Conservation (phyloP, 2,888 invertebrate species). For the Caenorhabditis drosophilae region DNA sequence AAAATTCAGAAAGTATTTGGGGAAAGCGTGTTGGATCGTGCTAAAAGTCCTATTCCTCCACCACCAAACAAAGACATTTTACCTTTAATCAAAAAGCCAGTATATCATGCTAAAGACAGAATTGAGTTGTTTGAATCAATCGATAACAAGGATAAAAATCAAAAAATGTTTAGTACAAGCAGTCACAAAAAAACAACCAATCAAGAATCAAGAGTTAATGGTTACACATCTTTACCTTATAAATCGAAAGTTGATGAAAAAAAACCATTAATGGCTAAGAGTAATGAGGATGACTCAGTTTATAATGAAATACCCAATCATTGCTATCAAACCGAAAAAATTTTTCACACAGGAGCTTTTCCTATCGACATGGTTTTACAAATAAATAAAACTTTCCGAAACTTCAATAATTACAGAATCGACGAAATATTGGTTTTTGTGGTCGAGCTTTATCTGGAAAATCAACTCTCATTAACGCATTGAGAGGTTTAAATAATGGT, state of each 20-base stretch:
- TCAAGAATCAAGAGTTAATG: background rate
- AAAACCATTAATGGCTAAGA: too few species aligned
- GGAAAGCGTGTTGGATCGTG: constrained; percentile 17
- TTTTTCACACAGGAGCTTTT: constrained; percentile 43
- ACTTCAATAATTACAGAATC: constrained; percentile 30
- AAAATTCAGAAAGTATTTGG: constrained; percentile 32
- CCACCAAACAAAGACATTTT: constrained; percentile 28
- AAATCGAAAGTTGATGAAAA: too few species aligned
- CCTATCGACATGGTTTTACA: constrained; percentile 46
- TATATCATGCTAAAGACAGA: constrained; percentile 47
- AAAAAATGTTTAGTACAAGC: background rate
- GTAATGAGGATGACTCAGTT: constrained; percentile 40
- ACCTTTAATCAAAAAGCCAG: constrained; percentile 43
- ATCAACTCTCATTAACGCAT: constrained; percentile 49
- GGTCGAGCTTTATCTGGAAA: constrained; percentile 51
- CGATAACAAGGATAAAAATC: constrained; percentile 32
- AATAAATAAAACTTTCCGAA: background rate
- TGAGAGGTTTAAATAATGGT: constrained; percentile 44
- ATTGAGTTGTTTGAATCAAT: constrained; percentile 44
- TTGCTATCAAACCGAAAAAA: constrained; percentile 41
- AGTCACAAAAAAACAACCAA: background rate
- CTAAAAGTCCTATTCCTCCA: constrained; percentile 26
- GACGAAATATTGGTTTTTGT: constrained; percentile 49
- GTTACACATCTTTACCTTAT: too few species aligned
- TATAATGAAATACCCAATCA: constrained; percentile 49